Evolutionary conservation across 2,797 vertebrate genomes (phyloP).

Genomic region (Florisuga fusca): DNA sequence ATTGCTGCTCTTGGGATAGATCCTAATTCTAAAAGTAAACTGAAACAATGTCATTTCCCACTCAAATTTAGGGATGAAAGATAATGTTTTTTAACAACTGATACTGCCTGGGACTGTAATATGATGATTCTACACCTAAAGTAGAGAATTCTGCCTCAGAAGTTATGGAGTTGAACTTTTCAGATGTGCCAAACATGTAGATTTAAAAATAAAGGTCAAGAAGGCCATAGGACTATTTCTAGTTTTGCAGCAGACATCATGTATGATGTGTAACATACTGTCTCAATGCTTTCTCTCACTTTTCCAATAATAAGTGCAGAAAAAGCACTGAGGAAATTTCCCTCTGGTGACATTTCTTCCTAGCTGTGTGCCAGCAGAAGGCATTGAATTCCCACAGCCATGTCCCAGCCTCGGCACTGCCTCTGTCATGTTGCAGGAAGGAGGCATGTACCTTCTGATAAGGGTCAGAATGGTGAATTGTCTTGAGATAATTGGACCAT

Average conservation of each 20-base stretch:
- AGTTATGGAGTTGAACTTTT: background rate
- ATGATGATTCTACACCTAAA: background rate
- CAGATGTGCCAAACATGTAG: background rate
- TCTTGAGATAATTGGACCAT: background rate
- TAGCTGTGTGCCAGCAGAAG: background rate
- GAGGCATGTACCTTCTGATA: background rate
- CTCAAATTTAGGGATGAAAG: background rate
- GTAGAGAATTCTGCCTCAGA: background rate
- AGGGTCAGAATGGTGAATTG: background rate
- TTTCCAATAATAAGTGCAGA: too few relatives aligned
- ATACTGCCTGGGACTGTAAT: background rate
- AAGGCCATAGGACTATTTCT: background rate
- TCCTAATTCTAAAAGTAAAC: background rate
- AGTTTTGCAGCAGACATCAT: background rate
- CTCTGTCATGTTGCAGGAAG: too few relatives aligned
- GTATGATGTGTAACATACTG: background rate
- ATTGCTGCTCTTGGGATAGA: background rate
- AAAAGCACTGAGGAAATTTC: background rate
- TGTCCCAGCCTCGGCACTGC: background rate
- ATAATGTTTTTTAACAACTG: background rate
- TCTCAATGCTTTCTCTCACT: background rate
- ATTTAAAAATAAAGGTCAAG: background rate
- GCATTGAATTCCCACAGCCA: background rate
- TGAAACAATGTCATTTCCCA: fast-evolving
- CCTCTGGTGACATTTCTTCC: background rate